Percentiles rank a stretch among this genome's conserved stretches.
phyloP scores from a whole-genome alignment of 1,140 invertebrate genomes.

The Harlomillsia oculata region DNA sequence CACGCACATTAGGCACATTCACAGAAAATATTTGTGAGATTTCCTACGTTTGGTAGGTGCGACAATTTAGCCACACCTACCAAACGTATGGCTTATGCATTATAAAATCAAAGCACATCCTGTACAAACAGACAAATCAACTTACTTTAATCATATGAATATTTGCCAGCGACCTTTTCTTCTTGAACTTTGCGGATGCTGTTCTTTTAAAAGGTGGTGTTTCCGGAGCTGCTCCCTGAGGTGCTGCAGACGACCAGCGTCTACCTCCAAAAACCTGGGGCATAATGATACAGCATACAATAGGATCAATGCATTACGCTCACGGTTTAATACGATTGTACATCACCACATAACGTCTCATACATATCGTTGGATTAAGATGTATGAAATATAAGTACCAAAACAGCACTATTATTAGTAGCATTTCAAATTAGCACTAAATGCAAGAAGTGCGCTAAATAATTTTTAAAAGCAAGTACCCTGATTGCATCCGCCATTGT shows the following conservation, averaged over 20 bases:
- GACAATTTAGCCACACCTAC: no score
- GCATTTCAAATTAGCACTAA: neutral
- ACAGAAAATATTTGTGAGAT: no score
- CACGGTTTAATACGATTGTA: neutral
- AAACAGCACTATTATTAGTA: no score
- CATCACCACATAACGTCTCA: neutral
- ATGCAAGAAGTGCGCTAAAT: conserved; percentile 9
- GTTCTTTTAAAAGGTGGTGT: conserved; percentile 45
- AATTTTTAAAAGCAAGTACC: conserved; percentile 41
- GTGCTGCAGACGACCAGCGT: conserved; percentile 56
- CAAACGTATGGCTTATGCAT: no score
- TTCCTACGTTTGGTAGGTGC: no score
- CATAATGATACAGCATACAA: neutral
- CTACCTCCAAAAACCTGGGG: conserved; percentile 72
- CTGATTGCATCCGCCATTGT: conserved; percentile 80
- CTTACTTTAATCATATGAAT: conserved; percentile 47
- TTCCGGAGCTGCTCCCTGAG: conserved; percentile 45
- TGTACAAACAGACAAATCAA: no score
- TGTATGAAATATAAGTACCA: no score
- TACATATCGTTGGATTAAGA: no score
- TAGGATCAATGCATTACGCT: neutral
- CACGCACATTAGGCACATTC: no score
- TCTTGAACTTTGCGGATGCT: conserved; percentile 50
- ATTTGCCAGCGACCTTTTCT: conserved; percentile 54
- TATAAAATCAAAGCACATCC: no score